phyloP scores from a whole-genome alignment of 1,140 invertebrate genomes.

The Ectropis grisescens region DNA sequence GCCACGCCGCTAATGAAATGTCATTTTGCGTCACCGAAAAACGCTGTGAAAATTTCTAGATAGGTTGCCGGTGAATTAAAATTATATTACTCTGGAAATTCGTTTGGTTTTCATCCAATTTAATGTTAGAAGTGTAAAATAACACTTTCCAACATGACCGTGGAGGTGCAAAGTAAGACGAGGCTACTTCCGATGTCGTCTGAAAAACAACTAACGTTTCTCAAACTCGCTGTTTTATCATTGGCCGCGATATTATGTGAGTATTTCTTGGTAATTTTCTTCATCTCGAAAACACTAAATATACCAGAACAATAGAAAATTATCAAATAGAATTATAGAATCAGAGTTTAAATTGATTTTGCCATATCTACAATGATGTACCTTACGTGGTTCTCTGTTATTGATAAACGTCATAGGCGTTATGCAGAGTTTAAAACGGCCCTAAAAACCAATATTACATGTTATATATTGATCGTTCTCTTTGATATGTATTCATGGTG shows the following conservation, averaged over 20 bases:
- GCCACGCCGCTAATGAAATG: constrained; percentile 51
- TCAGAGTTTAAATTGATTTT: no score
- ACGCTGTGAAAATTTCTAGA: constrained; percentile 15
- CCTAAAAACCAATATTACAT: no score
- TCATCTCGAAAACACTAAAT: no score
- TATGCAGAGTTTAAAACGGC: no score
- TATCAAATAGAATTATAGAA: no score
- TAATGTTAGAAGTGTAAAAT: constrained; percentile 2
- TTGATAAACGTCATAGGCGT: no score
- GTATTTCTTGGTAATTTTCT: constrained; percentile 45
- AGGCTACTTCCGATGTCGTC: constrained; percentile 55
- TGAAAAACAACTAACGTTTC: constrained; percentile 95
- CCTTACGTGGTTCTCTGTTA: no score
- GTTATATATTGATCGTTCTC: no score
- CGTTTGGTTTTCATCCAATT: constrained; percentile 8
- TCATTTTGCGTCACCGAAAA: constrained; percentile 30
- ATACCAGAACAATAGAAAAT: no score
- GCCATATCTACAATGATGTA: no score
- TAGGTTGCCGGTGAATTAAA: constrained; percentile 54
- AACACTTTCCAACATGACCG: constrained; percentile 38
- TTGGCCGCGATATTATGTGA: constrained; percentile 94
- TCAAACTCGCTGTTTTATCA: constrained; percentile 92
- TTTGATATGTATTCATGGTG: no score
- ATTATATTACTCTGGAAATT: constrained; percentile 7
- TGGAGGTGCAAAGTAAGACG: constrained; percentile 35